Conservation (phyloP, 2,113 vertebrate species). For the Sceloporus tristichus region DNA sequence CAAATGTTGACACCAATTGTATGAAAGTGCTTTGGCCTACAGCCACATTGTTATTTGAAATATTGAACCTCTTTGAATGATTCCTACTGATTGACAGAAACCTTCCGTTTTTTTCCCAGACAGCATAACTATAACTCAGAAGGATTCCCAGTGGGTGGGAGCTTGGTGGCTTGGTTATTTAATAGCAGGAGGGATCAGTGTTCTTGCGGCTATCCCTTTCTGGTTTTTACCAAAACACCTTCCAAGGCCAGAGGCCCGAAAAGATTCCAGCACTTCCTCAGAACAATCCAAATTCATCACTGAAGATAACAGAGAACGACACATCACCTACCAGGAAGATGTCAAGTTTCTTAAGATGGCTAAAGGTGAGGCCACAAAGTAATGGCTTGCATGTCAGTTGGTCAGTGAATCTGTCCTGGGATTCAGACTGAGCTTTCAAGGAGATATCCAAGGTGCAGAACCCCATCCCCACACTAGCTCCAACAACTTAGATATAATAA, state of each 20-base stretch:
- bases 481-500: no score
- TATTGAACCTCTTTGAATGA: background rate
- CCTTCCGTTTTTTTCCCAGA: constrained; percentile 72
- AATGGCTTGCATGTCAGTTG: no score
- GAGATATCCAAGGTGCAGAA: no score
- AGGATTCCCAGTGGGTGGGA: constrained; percentile 92
- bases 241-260: constrained; percentile 70
- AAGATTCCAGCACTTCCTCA: constrained; percentile 77
- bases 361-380: constrained; percentile 76
- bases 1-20: no score
- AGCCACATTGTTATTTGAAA: background rate
- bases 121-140: constrained; percentile 82
- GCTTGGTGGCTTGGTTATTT: constrained; percentile 98
- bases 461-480: no score
- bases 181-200: constrained; percentile 86
- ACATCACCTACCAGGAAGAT: constrained; percentile 72
- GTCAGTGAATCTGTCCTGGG: no score
- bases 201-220: constrained; percentile 88
- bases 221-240: constrained; percentile 93
- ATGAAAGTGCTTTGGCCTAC: no score
- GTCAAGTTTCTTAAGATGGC: constrained; percentile 84
- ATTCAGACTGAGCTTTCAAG: no score
- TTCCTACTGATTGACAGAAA: background rate
- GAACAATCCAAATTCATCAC: constrained; percentile 87
- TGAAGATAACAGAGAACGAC: constrained; percentile 74